phyloP scores from a whole-genome alignment of 2,888 invertebrate species.

The Agrochola lychnidis region DNA sequence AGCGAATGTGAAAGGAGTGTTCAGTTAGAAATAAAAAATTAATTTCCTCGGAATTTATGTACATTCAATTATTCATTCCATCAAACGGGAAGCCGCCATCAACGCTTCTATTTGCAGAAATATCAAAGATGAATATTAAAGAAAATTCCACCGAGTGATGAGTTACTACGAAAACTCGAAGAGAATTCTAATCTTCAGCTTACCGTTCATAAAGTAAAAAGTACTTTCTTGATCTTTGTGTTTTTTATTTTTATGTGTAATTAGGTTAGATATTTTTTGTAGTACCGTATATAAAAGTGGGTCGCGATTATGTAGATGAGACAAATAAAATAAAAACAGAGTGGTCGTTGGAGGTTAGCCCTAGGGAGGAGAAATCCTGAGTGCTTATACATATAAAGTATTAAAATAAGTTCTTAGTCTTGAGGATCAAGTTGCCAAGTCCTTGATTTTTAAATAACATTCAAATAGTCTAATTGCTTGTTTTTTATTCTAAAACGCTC shows the following conservation, averaged over 20 bases:
- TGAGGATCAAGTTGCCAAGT: slow-evolving; percentile 16
- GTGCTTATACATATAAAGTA: slow-evolving; percentile 47
- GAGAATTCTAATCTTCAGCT: slow-evolving; percentile 39
- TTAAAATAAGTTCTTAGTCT: slow-evolving; percentile 49
- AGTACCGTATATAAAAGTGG: slow-evolving; percentile 19
- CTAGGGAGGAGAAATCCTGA: slow-evolving; percentile 37
- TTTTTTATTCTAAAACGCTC: slow-evolving; percentile 35
- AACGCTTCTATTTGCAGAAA: slow-evolving; percentile 49
- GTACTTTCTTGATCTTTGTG: slow-evolving; percentile 10
- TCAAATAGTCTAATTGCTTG: slow-evolving; percentile 48
- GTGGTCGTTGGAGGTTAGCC: slow-evolving; percentile 32
- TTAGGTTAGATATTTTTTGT: slow-evolving; percentile 32
- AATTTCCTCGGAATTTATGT: slow-evolving; percentile 35
- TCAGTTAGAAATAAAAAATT: slow-evolving; percentile 27
- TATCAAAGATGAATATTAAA: slow-evolving; percentile 48
- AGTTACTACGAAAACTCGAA: slow-evolving; percentile 41
- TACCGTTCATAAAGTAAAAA: slow-evolving; percentile 4
- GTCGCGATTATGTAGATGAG: slow-evolving; percentile 53
- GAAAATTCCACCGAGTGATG: slow-evolving; percentile 19
- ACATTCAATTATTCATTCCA: slow-evolving; percentile 48
- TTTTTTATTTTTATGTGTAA: slow-evolving; percentile 22
- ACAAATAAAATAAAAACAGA: slow-evolving; percentile 51
- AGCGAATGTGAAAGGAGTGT: slow-evolving; percentile 14
- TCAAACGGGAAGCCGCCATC: slow-evolving; percentile 38
- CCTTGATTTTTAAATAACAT: slow-evolving; percentile 34